Base-by-base conservation (phyloP, 2,888 invertebrate genomes). In the Phytoseiulus persimilis region DNA sequence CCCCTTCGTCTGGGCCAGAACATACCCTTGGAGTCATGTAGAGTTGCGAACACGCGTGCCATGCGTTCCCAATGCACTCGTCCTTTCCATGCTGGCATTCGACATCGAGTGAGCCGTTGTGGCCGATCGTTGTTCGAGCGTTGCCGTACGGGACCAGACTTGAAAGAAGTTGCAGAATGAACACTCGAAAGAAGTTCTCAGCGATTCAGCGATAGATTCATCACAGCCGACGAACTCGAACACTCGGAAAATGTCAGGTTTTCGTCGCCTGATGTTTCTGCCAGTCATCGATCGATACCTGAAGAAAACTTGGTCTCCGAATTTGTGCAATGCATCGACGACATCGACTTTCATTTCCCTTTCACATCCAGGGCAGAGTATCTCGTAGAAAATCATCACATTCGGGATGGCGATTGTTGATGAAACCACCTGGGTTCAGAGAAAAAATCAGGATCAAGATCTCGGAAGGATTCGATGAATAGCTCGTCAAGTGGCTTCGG, bases 321-420 rank as follows among this genome's bases (percentile, higher is more conserved):
- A 83, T 18, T 83, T 83, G 5, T 28, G 6, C 11, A 83, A 9
- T 2, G 83, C 83, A 2, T 31, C 83, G 11, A 23, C 3, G 31
- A 83, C 33, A 23, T 23, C 31, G 18, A 14, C 23, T 11, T 32
- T 32, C 83, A 83, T 83, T 83, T 83, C 83, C 18, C 2, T 1
- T 31, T 18, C 33, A 83, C 83, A 83, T 2, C 31, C 31, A 23
- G 83, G 83, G 18, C 83, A 83, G 32, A 83, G 83, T 18, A 14
- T 31, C 31, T 83, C 83, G 83, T 83, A 83, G 83, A 83, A 83
- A 31, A 83, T 9, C 83, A 83, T 83, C 28, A 83, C 83, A 23
- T 83, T 83, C 33, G 83, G 83, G 3, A 83, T 33, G 28, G 32
- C 33, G 83, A 9, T 9, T 18, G 83, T 31, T 23, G 23, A 83